Base-by-base conservation (phyloP, 2,888 invertebrate species). In the Plagodis dolabraria region DNA sequence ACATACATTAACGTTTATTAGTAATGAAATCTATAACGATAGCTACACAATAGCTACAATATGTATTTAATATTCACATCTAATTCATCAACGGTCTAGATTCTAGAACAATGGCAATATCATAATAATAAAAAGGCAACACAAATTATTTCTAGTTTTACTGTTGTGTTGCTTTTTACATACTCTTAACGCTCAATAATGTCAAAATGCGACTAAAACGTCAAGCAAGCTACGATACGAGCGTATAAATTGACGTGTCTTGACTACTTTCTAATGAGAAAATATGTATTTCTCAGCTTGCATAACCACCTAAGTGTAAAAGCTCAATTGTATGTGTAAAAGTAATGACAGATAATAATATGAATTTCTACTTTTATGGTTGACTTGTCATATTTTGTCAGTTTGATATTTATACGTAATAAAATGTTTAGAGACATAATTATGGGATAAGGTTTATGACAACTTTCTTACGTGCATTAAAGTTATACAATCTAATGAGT, bases 231-330 rank as follows among this genome's bases (percentile, higher is more conserved):
- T 10, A 52, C 47, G 22, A 22, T 4, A 22, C 4, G 22, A 22
- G 22, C 22, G 22, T 22, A 2, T 22, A 22, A 22, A 22, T 22
- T 22, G 22, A 22, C 22, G 22, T 55, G 65, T 54, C 50, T 38
- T 57, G 36, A 60, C 58, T 57, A 69, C 70, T 70, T 70, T 69
- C 70, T 67, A 67, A 65, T 61, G 57, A 67, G 47, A 52, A 51
- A 62, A 47, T 48, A 47, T 56, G 51, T 53, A 47, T 54, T 47
- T 60, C 22, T 60, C 22, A 12, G 7, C 51, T 63, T 63, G 61
- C 56, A 59, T 63, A 63, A 64, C 49, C 10, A 4, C 50, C 6
- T 10, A 40, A 10, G 52, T 53, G 44, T 52, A 54, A 47, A 60
- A 51, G 51, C 47, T 11, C 47, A 36, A 51, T 50, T 59, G 50